A percentile compares a stretch with the other conserved stretches of the same genome.
These are phyloP conservation scores for Trichopoda pennipes DNA, from an alignment of 2,888 invertebrate genomes.

Conservation along the genomic window DNA sequence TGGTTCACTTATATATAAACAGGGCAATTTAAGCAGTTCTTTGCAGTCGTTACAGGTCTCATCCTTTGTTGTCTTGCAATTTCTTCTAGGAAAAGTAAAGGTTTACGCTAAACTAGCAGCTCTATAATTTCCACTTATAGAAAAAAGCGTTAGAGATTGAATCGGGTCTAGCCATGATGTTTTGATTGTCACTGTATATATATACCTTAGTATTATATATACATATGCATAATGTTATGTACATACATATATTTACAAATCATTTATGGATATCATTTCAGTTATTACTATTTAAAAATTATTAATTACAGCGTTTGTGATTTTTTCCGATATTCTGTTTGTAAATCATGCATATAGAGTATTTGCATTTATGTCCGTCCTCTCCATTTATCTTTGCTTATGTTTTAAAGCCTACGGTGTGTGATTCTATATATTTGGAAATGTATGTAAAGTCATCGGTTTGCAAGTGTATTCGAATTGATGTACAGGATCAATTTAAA, in stretches of 20 bases:
- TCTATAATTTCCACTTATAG: too few relatives aligned
- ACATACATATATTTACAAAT: slow-evolving; percentile 5
- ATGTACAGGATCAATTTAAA: slow-evolving; percentile 38
- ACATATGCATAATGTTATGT: too few relatives aligned
- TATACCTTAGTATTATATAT: neutral
- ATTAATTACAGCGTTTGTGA: slow-evolving; percentile 55
- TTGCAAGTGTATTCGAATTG: slow-evolving; percentile 26
- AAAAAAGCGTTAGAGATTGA: too few relatives aligned
- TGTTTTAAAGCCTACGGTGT: neutral
- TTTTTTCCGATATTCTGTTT: slow-evolving; percentile 25
- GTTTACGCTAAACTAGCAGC: too few relatives aligned
- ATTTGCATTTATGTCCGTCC: slow-evolving; percentile 20
- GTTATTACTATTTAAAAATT: slow-evolving; percentile 51
- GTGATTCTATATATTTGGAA: neutral
- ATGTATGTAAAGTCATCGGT: slow-evolving; percentile 22
- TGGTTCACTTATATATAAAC: too few relatives aligned
- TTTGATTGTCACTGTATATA: neutral
- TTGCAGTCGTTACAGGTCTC: too few relatives aligned
- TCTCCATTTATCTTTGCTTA: neutral
- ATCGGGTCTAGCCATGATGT: too few relatives aligned
- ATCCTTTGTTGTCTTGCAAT: too few relatives aligned
- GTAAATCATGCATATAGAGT: slow-evolving; percentile 12
- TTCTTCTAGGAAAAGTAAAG: too few relatives aligned
- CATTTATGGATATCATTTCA: slow-evolving; percentile 22
- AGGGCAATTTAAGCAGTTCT: too few relatives aligned